These are phyloP conservation scores for Ceyx melanurus DNA, from an alignment of 2,113 vertebrate genomes.

Conservation along the genomic window DNA sequence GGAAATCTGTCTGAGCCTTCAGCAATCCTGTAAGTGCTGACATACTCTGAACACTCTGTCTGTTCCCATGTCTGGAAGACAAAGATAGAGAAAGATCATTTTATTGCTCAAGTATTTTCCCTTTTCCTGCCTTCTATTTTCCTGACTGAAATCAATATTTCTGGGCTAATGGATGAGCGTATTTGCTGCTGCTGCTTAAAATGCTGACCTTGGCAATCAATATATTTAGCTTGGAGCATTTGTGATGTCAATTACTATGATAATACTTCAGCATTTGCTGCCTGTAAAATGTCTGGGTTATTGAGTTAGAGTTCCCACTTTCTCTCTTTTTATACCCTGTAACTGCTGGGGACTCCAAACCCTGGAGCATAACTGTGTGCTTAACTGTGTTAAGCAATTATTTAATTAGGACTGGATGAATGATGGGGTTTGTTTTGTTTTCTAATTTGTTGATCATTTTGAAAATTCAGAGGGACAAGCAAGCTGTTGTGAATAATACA, in stretches of 20 bases:
- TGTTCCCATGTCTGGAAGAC: constrained; percentile 48
- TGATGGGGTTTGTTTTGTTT: neutral
- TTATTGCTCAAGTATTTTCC: constrained; percentile 61
- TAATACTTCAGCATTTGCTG: constrained; percentile 42
- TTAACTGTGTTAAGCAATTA: constrained; percentile 8
- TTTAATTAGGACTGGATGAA: constrained; percentile 30
- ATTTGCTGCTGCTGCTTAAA: constrained; percentile 43
- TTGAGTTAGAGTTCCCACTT: constrained; percentile 45
- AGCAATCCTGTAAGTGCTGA: neutral
- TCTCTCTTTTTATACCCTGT: neutral
- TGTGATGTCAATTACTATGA: constrained; percentile 44
- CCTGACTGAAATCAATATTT: constrained; percentile 66
- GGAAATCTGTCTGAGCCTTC: constrained; percentile 12
- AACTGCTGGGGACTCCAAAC: neutral
- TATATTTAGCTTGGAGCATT: constrained; percentile 62
- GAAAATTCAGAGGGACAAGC: neutral
- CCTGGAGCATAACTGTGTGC: neutral
- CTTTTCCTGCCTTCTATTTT: constrained; percentile 46
- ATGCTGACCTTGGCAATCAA: constrained; percentile 69
- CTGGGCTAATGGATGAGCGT: constrained; percentile 63
- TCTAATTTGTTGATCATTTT: constrained; percentile 18
- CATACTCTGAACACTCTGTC: neutral
- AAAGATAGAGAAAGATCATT: constrained; percentile 66
- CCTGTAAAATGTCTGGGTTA: constrained; percentile 44
- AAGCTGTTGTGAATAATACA: neutral